Percentiles rank a stretch among this genome's conserved stretches.
These are phyloP conservation scores for Gandaritis pyraliata DNA, from an alignment of 2,888 invertebrate species.

Conservation along the genomic window DNA sequence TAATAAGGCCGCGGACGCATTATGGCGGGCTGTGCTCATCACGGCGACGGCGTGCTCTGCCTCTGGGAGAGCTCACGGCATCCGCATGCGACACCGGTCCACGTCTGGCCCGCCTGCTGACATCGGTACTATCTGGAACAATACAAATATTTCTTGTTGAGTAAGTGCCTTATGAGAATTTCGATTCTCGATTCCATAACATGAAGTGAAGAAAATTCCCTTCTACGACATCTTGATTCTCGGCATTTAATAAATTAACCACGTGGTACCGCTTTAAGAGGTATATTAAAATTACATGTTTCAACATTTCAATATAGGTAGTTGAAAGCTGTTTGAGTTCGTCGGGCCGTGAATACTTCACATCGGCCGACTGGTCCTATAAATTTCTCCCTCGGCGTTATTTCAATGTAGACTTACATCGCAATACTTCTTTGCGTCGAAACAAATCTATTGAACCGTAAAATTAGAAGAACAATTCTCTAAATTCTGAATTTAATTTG, in stretches of 20 bases:
- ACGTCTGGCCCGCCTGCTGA: slow-evolving; percentile 50
- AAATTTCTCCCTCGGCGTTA: slow-evolving; percentile 71
- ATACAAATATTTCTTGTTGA: slow-evolving; percentile 11
- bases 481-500: slow-evolving; percentile 75
- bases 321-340: slow-evolving; percentile 58
- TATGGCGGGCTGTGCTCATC: slow-evolving; percentile 83
- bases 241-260: slow-evolving; percentile 12
- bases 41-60: slow-evolving; percentile 78
- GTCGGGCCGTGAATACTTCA: slow-evolving; percentile 66
- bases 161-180: not conserved
- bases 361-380: slow-evolving; percentile 60
- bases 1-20: slow-evolving; percentile 83
- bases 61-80: slow-evolving; percentile 76
- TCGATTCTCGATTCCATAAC: not conserved
- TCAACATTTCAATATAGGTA: slow-evolving; percentile 46
- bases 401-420: slow-evolving; percentile 74
- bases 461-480: slow-evolving; percentile 76
- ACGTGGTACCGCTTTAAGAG: slow-evolving; percentile 35
- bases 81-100: slow-evolving; percentile 61
- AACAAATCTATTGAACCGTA: slow-evolving; percentile 76
- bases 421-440: slow-evolving; percentile 76
- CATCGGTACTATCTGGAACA: slow-evolving; percentile 70
- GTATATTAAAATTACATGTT: slow-evolving; percentile 42
- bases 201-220: not conserved
- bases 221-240: slow-evolving; percentile 1